A percentile compares a stretch with the other conserved stretches of the same genome.
phyloP scores from a whole-genome alignment of 2,797 vertebrate species.

The Danio albolineatus region DNA sequence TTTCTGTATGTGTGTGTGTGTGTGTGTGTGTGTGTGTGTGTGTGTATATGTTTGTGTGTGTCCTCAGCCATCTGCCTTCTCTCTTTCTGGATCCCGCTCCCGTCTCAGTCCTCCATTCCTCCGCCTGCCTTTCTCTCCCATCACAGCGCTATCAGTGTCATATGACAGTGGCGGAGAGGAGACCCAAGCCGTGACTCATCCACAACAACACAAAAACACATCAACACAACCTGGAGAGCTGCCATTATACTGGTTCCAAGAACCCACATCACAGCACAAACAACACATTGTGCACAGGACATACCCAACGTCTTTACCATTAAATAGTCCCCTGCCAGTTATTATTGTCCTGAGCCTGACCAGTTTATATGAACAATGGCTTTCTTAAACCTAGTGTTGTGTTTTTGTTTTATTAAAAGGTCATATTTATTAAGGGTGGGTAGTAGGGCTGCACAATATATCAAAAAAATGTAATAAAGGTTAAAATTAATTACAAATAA shows the following conservation, averaged over 20 bases:
- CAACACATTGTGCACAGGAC: constrained; percentile 14
- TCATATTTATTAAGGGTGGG: too few relatives aligned
- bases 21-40: constrained; percentile 41
- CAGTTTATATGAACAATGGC: too few relatives aligned
- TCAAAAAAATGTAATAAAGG: too few relatives aligned
- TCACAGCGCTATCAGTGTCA: constrained; percentile 51
- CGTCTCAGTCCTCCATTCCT: constrained; percentile 9
- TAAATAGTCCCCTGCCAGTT: neutral
- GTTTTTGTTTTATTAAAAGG: too few relatives aligned
- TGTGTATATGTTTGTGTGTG: constrained; percentile 31
- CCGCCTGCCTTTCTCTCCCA: constrained; percentile 21
- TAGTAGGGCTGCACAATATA: too few relatives aligned
- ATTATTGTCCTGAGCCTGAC: constrained; percentile 1
- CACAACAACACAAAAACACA: constrained; percentile 58
- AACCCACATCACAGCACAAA: constrained; percentile 38
- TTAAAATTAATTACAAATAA: too few relatives aligned
- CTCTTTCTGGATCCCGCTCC: constrained; percentile 2
- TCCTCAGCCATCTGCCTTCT: constrained; percentile 59
- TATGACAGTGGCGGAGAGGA: constrained; percentile 45
- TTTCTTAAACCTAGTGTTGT: too few relatives aligned
- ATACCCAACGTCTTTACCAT: neutral
- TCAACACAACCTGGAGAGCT: constrained; percentile 43
- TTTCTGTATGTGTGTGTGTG: neutral
- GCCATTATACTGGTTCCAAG: constrained; percentile 50
- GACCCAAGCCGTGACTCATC: constrained; percentile 57